phyloP scores from a whole-genome alignment of 2,113 vertebrate species.

The Cephalophus harveyi region DNA sequence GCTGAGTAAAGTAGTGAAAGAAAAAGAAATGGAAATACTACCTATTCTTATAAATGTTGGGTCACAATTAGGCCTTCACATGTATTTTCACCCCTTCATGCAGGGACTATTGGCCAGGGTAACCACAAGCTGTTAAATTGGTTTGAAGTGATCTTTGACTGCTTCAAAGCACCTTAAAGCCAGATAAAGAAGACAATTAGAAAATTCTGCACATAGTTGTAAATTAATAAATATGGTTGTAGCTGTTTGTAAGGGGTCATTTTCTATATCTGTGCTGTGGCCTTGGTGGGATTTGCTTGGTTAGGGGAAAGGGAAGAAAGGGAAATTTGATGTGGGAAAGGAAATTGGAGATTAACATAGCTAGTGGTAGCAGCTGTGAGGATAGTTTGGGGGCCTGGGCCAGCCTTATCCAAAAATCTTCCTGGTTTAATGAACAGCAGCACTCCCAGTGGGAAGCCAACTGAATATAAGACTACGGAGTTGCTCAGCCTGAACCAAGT shows the following conservation, averaged over 20 bases:
- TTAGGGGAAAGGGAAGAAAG: background rate
- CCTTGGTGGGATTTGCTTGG: constrained; percentile 71
- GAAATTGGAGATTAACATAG: constrained; percentile 73
- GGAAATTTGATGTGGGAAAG: constrained; percentile 36
- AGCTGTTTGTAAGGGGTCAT: background rate
- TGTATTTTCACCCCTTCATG: background rate
- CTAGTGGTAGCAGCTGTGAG: background rate
- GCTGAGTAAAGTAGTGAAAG: background rate
- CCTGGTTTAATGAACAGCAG: constrained; percentile 89
- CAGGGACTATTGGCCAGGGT: background rate
- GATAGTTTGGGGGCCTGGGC: constrained; percentile 26
- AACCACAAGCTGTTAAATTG: background rate
- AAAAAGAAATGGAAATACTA: background rate
- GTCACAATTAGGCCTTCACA: background rate
- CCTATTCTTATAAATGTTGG: background rate
- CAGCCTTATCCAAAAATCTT: constrained; percentile 81
- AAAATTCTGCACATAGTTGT: too few relatives aligned
- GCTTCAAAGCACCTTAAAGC: background rate
- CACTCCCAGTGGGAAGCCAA: constrained; percentile 90
- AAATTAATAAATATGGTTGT: background rate
- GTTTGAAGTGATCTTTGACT: background rate
- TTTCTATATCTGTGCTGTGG: constrained; percentile 71
- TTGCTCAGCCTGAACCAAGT: constrained; percentile 91
- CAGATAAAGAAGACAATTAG: background rate
- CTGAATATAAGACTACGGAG: constrained; percentile 91